Evolutionary conservation across 1,140 invertebrate species (phyloP).

Genomic region (Phymorhynchus buccinoides): DNA sequence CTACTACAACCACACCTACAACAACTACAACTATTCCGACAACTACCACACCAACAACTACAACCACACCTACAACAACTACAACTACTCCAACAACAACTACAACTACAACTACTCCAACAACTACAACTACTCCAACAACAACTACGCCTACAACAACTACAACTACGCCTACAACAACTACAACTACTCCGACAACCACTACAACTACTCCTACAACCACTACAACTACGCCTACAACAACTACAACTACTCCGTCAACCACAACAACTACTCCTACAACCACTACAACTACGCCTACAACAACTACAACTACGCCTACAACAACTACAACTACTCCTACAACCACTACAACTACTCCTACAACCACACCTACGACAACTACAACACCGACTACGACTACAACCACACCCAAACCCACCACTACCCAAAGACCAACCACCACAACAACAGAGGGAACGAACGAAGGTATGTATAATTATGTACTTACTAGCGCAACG

Average conservation of each 20-base stretch:
- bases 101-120: not conserved
- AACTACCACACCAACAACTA: not conserved
- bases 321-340: not conserved
- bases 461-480: no score
- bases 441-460: not conserved
- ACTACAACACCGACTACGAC: not conserved
- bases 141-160: constrained; percentile 1
- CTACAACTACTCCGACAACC: not conserved
- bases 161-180: not conserved
- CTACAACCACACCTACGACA: not conserved
- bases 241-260: not conserved
- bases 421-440: no score
- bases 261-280: constrained; percentile 13
- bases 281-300: not conserved
- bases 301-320: not conserved
- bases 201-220: constrained; percentile 8
- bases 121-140: not conserved
- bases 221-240: not conserved
- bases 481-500: no score
- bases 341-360: not conserved
- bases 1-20: not conserved
- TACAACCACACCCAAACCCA: no score
- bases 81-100: constrained; percentile 10
- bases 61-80: constrained; percentile 15
- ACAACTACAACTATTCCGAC: constrained; percentile 20